Percentiles rank a stretch among this genome's conserved stretches.
phyloP scores from a whole-genome alignment of 1,140 invertebrate species.

The Propsilocerus akamusi region DNA sequence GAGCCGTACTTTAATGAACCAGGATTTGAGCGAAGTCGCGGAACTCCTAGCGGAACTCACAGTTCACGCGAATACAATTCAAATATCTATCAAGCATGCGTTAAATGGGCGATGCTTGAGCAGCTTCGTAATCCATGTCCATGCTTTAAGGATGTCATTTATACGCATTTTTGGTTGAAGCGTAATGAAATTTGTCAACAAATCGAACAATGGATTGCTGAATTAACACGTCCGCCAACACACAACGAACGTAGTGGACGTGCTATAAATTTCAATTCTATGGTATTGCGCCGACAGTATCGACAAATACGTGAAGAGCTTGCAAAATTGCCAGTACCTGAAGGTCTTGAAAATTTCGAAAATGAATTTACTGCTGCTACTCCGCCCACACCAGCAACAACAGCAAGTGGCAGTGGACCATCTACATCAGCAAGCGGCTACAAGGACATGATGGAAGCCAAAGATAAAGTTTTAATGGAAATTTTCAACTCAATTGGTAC shows the following conservation, averaged over 20 bases:
- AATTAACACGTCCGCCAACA: constrained; percentile 52
- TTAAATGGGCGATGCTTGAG: constrained; percentile 92
- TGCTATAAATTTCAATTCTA: constrained; percentile 53
- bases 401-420: neutral
- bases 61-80: constrained; percentile 87
- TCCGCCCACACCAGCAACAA: constrained; percentile 2
- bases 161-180: constrained; percentile 90
- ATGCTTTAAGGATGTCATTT: constrained; percentile 88
- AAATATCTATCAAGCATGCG: constrained; percentile 87
- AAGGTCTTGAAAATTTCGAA: constrained; percentile 47
- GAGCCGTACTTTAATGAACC: constrained; percentile 99
- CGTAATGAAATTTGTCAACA: constrained; percentile 76
- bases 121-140: constrained; percentile 76
- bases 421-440: neutral
- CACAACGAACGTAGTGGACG: constrained; percentile 48
- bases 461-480: neutral
- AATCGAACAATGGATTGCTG: constrained; percentile 76
- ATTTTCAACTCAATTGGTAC: neutral
- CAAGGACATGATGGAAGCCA: neutral
- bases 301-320: constrained; percentile 59
- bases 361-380: constrained; percentile 29
- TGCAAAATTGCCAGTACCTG: constrained; percentile 53
- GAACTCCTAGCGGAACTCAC: constrained; percentile 70
- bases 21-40: constrained; percentile 82
- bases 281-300: constrained; percentile 58